These are phyloP conservation scores for Pitangus sulphuratus DNA, from an alignment of 2,797 vertebrate genomes.

Conservation along the genomic window DNA sequence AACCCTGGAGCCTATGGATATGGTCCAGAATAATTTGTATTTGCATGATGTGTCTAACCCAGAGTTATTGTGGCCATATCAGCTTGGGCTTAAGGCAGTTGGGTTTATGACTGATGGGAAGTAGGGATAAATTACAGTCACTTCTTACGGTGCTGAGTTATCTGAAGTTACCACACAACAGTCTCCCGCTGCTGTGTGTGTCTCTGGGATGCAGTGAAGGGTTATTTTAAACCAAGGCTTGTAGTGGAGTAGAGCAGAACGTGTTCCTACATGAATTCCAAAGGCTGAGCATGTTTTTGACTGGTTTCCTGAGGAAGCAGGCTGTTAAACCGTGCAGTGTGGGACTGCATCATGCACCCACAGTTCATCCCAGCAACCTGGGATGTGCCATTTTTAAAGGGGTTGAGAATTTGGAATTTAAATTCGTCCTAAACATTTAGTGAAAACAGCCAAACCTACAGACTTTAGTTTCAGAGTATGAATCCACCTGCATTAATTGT, in stretches of 20 bases:
- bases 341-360: not conserved
- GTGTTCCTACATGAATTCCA: not conserved
- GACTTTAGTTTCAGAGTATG: not conserved
- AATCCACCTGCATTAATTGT: not conserved
- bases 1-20: not conserved
- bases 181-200: fast-evolving
- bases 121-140: not conserved
- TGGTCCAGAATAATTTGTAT: not conserved
- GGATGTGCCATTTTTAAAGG: fast-evolving
- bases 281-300: not conserved
- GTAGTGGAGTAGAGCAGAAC: not conserved
- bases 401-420: not conserved
- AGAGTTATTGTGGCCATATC: not conserved
- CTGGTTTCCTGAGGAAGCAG: not conserved
- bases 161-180: not conserved
- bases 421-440: not conserved
- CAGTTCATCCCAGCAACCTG: not conserved
- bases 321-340: not conserved
- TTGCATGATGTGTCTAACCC: not conserved
- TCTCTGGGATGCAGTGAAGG: not conserved
- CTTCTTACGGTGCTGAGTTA: not conserved
- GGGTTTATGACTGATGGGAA: not conserved
- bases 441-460: not conserved
- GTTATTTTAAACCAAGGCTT: not conserved
- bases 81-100: not conserved